Base-by-base conservation (phyloP, 2,113 vertebrate species). In the Eolophus roseicapilla region DNA sequence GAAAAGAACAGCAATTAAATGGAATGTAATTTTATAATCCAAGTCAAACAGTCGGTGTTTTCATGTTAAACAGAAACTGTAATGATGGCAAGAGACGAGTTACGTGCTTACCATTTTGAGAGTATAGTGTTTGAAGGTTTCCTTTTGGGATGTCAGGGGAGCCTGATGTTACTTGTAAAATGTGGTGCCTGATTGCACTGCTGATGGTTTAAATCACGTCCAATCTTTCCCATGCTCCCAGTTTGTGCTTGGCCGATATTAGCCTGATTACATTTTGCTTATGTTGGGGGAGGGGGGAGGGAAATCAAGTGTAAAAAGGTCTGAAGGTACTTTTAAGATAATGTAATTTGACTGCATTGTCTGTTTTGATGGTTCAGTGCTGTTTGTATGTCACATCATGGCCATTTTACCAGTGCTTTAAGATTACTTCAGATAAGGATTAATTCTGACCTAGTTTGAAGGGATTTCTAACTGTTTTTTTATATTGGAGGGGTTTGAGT, bases 381-480 rank as follows among this genome's bases (percentile, higher is more conserved):
- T 95, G 80, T 87, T 60, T 6, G 28, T 29, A n/a, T 96, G 76
- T 93, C 90, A 79, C 60, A 89, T 94, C 79, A 83, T 94, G 95
- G 81, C 87, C 90, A 76, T 96, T 97, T 98, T 97, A 86, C 35
- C 73, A 53, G 35, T 77, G 87, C 67, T 97, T 96, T 95, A 91
- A 96, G 95, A 95, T 95, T 97, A 95, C 62, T 97, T 92, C 63
- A 90, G 94, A 88, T 96, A 88, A 97, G 81, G 81, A 96, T 98
- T 97, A 96, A 97, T 64, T 93, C 74, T 98, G 97, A 98, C 97
- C 97, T 97, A 96, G 87, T 98, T 98, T 96, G 89, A 78, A 82
- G 88, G 94, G 92, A 86, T 97, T 97, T 91, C 94, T 92, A 1
- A 41, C 44, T 95, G 81, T 4, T 75, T 93, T 97, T 94, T 62